phyloP scores from a whole-genome alignment of 1,140 invertebrate genomes.

The Pogonognathellus flavescens region DNA sequence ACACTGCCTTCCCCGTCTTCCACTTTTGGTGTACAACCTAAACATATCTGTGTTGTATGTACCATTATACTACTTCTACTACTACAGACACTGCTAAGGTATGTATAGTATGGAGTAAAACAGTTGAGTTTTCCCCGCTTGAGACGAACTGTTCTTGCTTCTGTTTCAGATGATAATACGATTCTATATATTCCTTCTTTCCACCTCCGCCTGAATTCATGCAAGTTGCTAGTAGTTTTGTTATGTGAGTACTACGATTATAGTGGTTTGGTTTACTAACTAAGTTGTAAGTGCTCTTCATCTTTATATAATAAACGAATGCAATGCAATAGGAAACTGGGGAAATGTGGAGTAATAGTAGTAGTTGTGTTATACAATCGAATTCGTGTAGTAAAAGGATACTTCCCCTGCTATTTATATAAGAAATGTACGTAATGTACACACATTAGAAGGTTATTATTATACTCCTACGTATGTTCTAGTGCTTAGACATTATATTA shows the following conservation, averaged over 20 bases:
- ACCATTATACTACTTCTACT: not conserved
- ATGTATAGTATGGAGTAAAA: no score
- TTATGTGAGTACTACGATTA: not conserved
- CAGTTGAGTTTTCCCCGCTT: no score
- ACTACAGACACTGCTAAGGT: no score
- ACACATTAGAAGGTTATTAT: no score
- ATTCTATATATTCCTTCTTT: no score
- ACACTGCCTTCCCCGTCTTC: not conserved
- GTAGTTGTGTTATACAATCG: not conserved
- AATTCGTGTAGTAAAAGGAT: not conserved
- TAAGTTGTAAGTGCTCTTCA: constrained; percentile 17
- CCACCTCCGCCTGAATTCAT: not conserved
- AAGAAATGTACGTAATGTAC: no score
- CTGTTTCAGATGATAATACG: no score
- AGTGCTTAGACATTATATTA: not conserved
- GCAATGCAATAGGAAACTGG: not conserved
- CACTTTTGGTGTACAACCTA: not conserved
- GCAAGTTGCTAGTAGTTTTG: not conserved
- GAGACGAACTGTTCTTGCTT: no score
- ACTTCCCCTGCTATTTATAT: no score
- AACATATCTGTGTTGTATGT: not conserved
- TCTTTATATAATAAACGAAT: not conserved
- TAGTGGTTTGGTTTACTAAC: not conserved
- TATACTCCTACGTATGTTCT: not conserved
- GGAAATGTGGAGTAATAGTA: not conserved